Evolutionary conservation across 2,888 invertebrate species (phyloP).

Genomic region (Tipula unca): DNA sequence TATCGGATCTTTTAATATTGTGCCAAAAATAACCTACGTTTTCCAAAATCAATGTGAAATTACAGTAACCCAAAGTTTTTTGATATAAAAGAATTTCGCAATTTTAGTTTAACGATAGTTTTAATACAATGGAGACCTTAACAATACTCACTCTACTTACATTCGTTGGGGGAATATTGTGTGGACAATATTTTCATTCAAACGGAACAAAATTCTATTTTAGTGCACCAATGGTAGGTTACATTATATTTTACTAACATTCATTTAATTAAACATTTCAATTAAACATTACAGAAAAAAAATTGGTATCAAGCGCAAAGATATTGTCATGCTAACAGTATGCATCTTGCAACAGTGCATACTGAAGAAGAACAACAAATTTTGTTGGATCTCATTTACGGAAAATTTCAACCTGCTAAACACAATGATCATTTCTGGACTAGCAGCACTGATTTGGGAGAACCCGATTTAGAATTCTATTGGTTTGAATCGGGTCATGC

Average conservation of each 20-base stretch:
- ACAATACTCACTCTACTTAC: neutral
- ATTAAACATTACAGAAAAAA: neutral
- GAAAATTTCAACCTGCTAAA: neutral
- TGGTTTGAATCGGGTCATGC: neutral
- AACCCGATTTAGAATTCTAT: neutral
- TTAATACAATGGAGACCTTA: neutral
- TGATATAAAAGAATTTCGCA: neutral
- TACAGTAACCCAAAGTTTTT: neutral
- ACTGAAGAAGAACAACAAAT: neutral
- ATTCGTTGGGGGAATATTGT: neutral
- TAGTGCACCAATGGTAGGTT: neutral
- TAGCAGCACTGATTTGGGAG: neutral
- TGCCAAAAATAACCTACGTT: neutral
- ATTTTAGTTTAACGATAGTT: neutral
- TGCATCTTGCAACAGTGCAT: neutral
- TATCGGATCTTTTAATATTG: too few relatives aligned
- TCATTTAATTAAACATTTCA: neutral
- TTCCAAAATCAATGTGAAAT: neutral
- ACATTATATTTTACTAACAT: neutral
- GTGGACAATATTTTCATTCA: neutral
- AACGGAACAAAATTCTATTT: neutral
- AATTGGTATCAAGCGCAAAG: neutral
- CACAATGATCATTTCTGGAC: neutral
- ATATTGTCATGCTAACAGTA: neutral
- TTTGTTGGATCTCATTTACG: neutral